Evolutionary conservation across 2,888 invertebrate genomes (phyloP), one percentile per base, ranked within the genome.

Genomic region (Drosophila siamana): DNA sequence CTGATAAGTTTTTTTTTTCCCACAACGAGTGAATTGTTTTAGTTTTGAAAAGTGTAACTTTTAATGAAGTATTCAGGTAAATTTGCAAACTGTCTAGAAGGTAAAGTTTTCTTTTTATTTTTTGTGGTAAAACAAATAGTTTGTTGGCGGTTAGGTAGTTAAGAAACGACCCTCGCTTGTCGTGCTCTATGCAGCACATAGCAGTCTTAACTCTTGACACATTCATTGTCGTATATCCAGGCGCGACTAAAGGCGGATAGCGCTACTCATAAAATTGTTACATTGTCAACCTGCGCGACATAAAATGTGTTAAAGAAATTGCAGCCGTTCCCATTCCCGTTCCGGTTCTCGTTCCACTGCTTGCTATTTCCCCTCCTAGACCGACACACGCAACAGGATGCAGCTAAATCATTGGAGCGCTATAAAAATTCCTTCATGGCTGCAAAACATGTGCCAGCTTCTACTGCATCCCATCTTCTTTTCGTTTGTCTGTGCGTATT

Each of bases 181-280:
- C 48, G 33, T 26, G 28, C 7, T 47, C 48, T 30, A 46, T 50
- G 70, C 38, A n/a, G 4, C 48, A 28, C 44, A 63, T 57, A n/a
- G 8, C 38, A 46, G 62, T 36, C 70, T 54, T 71, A 54, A 61
- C 57, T 61, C 60, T 26, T 46, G 73, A 46, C 60, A 57, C 68
- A 64, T 64, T 46, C 67, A 44, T 59, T 41, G 71, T 52, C 30
- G 61, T 46, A 65, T 51, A 22, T 40, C 19, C 51, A 36, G 43
- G 28, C 13, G 40, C 7, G 65, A n/a, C 55, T 30, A 26, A 44
- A 47, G 13, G 8, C 9, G 41, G 7, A 47, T 55, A 13, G n/a
- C 40, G 60, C 36, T 28, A 50, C 69, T 74, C 84, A 80, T 82
- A 82, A 82, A 80, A 81, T 69, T 74, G 81, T 84, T 80, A 82